Evolutionary conservation across 2,888 invertebrate genomes (phyloP).

Genomic region (Sminthurinus aureus): DNA sequence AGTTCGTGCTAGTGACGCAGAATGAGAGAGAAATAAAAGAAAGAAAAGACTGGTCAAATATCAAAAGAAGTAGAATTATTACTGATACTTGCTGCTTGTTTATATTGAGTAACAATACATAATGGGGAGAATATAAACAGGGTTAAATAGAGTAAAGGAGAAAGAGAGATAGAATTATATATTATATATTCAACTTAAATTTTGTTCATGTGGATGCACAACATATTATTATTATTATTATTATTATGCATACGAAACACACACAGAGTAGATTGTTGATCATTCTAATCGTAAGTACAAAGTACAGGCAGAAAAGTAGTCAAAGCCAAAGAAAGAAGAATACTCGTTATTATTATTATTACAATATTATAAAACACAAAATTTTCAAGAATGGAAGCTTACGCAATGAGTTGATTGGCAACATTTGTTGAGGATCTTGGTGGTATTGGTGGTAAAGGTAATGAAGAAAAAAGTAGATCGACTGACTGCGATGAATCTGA

Average conservation of each 20-base stretch:
- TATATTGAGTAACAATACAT: neutral
- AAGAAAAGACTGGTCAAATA: neutral
- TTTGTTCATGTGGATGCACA: no score
- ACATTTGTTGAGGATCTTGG: conserved; percentile 55
- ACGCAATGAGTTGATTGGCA: conserved; percentile 59
- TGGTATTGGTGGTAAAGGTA: conserved; percentile 53
- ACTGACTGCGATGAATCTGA: conserved; percentile 31
- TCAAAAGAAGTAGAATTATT: neutral
- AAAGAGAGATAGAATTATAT: no score
- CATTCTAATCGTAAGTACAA: no score
- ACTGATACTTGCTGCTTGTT: neutral
- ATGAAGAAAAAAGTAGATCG: conserved; percentile 51
- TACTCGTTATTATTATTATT: neutral
- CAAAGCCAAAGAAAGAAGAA: no score
- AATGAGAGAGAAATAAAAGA: neutral
- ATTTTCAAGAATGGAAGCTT: conserved; percentile 30
- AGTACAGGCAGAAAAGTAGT: no score
- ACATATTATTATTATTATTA: no score
- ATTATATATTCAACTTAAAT: no score
- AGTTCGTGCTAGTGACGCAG: neutral
- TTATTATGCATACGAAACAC: no score
- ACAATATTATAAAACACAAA: neutral
- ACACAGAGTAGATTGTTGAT: no score
- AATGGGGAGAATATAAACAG: no score
- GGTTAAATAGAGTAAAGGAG: no score